phyloP scores from a whole-genome alignment of 2,113 vertebrate species.

The Ceyx margarethae region DNA sequence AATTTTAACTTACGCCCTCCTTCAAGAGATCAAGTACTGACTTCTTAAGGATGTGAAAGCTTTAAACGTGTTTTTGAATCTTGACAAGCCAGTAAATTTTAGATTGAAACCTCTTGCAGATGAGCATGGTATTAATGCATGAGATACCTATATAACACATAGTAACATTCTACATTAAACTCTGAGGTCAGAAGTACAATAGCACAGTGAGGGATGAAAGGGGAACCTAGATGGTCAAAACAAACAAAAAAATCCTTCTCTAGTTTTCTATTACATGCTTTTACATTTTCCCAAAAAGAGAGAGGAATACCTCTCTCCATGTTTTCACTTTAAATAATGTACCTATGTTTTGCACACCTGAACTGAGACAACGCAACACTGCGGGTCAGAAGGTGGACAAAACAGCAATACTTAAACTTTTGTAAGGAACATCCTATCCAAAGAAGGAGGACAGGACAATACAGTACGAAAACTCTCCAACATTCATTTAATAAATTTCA shows the following conservation, averaged over 20 bases:
- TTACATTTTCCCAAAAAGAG: not conserved
- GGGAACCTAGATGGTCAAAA: not conserved
- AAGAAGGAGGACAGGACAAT: fast-evolving
- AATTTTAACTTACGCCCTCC: not conserved
- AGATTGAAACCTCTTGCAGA: not conserved
- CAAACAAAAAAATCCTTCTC: not conserved
- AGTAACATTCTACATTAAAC: not conserved
- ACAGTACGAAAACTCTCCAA: not conserved
- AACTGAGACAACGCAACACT: not conserved
- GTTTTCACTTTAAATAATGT: not conserved
- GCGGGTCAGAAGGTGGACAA: not conserved
- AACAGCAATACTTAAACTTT: not conserved
- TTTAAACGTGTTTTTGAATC: not conserved
- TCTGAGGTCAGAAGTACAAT: not conserved
- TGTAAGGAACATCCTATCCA: not conserved
- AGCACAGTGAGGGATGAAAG: not conserved
- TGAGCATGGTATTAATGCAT: not conserved
- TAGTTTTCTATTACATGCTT: not conserved
- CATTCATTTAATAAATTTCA: not conserved
- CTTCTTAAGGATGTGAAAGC: not conserved
- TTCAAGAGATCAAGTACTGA: not conserved
- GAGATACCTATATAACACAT: not conserved
- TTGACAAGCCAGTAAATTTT: not conserved
- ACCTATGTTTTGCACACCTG: fast-evolving
- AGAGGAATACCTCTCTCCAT: not conserved